These are phyloP conservation scores for Bicyclus anynana DNA, from an alignment of 1,140 invertebrate genomes.

Conservation along the genomic window DNA sequence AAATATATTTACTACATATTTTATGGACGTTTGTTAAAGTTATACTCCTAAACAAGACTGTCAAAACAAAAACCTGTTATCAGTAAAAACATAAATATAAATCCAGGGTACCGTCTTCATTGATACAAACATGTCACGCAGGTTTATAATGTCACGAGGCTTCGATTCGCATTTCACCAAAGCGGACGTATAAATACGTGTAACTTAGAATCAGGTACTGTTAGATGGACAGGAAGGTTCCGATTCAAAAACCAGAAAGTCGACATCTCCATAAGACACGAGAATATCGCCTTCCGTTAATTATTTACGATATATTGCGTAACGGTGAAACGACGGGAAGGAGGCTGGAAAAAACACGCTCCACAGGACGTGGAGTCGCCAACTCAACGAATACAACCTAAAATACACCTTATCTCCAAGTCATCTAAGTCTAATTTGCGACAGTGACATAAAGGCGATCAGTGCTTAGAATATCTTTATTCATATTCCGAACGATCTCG, in stretches of 20 bases:
- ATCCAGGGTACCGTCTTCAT: background rate
- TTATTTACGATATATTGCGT: slow-evolving; percentile 77
- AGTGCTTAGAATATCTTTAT: slow-evolving; percentile 69
- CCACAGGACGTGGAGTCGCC: slow-evolving; percentile 58
- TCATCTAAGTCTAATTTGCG: slow-evolving; percentile 40
- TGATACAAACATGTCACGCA: background rate
- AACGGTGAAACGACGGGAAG: slow-evolving; percentile 75
- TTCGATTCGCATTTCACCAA: slow-evolving; percentile 1
- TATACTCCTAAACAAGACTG: background rate
- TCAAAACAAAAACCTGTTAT: background rate
- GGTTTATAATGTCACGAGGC: background rate
- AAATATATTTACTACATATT: no score
- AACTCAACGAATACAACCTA: slow-evolving; percentile 24
- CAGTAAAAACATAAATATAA: background rate
- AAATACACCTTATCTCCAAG: slow-evolving; percentile 30
- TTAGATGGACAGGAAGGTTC: slow-evolving; percentile 61
- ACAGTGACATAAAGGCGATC: slow-evolving; percentile 33
- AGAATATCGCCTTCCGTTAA: slow-evolving; percentile 74
- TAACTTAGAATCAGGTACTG: slow-evolving; percentile 42
- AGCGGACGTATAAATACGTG: slow-evolving; percentile 19
- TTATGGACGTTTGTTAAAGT: no score
- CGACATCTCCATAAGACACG: slow-evolving; percentile 74
- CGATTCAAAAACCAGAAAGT: slow-evolving; percentile 65
- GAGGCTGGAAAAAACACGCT: slow-evolving; percentile 68
- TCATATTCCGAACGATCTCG: slow-evolving; percentile 67